Evolutionary conservation across 1,140 invertebrate genomes (phyloP).

Genomic region (Archegozetes longisetosus): DNA sequence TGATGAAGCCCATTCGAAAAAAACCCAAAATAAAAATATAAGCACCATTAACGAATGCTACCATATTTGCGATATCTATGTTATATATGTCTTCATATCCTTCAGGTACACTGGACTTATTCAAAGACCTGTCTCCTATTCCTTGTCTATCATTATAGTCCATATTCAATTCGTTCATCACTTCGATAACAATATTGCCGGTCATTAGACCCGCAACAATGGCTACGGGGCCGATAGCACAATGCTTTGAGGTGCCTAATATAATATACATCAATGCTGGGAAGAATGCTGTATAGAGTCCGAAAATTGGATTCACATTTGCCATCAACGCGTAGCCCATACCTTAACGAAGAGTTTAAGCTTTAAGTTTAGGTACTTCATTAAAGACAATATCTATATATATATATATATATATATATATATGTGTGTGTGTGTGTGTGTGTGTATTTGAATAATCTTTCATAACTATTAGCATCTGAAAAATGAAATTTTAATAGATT

Average conservation of each 20-base stretch:
- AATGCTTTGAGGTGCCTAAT: slow-evolving; percentile 36
- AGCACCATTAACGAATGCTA: not conserved
- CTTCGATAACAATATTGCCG: not conserved
- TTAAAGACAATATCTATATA: not conserved
- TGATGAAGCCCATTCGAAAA: slow-evolving; percentile 60
- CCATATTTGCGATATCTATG: slow-evolving; percentile 1
- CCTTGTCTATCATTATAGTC: not conserved
- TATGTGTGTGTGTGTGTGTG: no score
- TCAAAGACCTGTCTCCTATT: not conserved
- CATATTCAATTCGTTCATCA: not conserved
- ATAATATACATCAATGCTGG: slow-evolving; percentile 35
- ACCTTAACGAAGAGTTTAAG: slow-evolving; percentile 13
- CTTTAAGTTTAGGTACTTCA: not conserved
- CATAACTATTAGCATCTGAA: no score
- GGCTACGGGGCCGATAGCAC: slow-evolving; percentile 22
- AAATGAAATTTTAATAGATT: no score
- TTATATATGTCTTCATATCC: not conserved
- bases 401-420: no score
- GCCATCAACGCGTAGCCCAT: slow-evolving; percentile 36
- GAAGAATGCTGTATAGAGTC: slow-evolving; percentile 37
- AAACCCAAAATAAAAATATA: slow-evolving; percentile 42
- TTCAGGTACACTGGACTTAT: not conserved
- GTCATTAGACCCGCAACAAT: slow-evolving; percentile 14
- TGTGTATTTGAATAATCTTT: no score
- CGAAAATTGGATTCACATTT: slow-evolving; percentile 32